Evolutionary conservation across 1,140 invertebrate species (phyloP).

Genomic region (Sinonovacula constricta): DNA sequence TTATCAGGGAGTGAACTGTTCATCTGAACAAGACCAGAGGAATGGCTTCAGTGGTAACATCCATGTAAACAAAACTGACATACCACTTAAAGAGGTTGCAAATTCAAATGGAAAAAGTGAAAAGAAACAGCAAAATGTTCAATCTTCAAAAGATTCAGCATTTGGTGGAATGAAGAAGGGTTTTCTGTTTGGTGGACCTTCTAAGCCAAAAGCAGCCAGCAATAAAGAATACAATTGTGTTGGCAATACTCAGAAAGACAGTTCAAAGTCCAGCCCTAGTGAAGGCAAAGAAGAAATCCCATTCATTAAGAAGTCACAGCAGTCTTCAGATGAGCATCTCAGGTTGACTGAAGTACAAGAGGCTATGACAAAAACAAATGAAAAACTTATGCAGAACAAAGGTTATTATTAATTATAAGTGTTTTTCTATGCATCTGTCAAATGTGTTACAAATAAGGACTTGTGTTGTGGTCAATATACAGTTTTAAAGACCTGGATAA

Average conservation of each 20-base stretch:
- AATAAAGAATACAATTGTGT: slow-evolving; percentile 15
- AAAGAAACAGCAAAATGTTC: slow-evolving; percentile 21
- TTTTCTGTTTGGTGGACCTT: slow-evolving; percentile 62
- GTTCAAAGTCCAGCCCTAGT: slow-evolving; percentile 1
- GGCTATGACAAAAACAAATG: slow-evolving; percentile 62
- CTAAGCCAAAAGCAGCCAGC: slow-evolving; percentile 37
- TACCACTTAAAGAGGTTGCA: no score
- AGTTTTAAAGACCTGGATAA: no score
- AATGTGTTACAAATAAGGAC: no score
- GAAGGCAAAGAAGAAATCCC: slow-evolving; percentile 58
- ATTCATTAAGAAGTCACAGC: slow-evolving; percentile 61
- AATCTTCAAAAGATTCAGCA: no score
- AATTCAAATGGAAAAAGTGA: no score
- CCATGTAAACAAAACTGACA: no score
- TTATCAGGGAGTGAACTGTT: no score
- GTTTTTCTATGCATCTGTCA: no score
- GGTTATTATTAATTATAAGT: no score
- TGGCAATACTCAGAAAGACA: slow-evolving; percentile 23
- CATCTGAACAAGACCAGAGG: no score
- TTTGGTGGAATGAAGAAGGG: slow-evolving; percentile 73
- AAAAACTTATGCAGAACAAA: slow-evolving; percentile 63
- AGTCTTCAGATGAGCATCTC: slow-evolving; percentile 29
- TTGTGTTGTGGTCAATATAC: no score
- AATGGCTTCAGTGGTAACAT: no score
- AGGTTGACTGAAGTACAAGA: slow-evolving; percentile 64